Evolutionary conservation across 2,113 vertebrate species (phyloP).

Genomic region (Ceratotherium simum): DNA sequence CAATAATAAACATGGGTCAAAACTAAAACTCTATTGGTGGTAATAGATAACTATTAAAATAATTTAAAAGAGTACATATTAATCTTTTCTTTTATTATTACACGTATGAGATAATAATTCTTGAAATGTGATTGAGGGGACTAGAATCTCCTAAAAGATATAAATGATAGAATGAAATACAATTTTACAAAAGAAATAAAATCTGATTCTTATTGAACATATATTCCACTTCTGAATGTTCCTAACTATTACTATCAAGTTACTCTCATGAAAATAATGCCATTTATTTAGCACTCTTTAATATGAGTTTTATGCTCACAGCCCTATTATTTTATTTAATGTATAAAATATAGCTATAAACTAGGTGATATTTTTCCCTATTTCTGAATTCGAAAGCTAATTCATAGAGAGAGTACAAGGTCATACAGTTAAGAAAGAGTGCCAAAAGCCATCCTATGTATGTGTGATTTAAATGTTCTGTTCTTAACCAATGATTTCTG

Average conservation of each 20-base stretch:
- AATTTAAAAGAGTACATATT: slow-evolving; percentile 52
- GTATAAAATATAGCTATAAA: not conserved
- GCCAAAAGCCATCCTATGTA: not conserved
- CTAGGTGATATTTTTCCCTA: not conserved
- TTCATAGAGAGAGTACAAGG: not conserved
- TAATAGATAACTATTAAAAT: slow-evolving; percentile 63
- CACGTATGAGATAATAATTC: slow-evolving; percentile 25
- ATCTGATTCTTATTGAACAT: not conserved
- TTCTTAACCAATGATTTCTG: not conserved
- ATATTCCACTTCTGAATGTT: not conserved
- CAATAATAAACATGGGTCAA: not conserved
- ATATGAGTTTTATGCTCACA: not conserved
- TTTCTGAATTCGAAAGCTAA: not conserved
- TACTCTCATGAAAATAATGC: not conserved
- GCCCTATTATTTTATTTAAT: not conserved
- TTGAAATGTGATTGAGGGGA: not conserved
- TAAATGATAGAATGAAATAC: not conserved
- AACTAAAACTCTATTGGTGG: not conserved
- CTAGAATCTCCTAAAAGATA: not conserved
- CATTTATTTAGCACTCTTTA: not conserved
- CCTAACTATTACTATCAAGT: not conserved
- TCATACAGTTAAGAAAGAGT: not conserved
- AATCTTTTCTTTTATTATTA: not conserved
- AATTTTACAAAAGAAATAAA: not conserved
- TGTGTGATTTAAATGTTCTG: not conserved